phyloP scores from a whole-genome alignment of 2,113 vertebrate genomes.

The Labrus mixtus region DNA sequence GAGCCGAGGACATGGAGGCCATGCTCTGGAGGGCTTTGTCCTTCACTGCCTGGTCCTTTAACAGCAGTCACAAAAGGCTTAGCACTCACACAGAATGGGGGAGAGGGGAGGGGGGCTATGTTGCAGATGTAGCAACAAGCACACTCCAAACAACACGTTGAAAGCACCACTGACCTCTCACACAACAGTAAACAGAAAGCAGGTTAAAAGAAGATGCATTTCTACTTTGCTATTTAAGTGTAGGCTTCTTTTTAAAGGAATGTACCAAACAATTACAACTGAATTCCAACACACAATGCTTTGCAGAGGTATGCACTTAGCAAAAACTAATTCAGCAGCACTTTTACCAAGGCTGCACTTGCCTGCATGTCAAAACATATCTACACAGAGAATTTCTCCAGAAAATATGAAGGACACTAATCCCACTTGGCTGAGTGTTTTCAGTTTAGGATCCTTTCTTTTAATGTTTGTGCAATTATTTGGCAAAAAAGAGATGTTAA shows the following conservation, averaged over 20 bases:
- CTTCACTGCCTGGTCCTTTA: conserved; percentile 99
- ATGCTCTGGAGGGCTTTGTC: conserved; percentile 99
- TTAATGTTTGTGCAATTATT: not conserved
- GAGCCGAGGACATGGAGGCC: conserved; percentile 99
- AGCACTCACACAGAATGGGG: conserved; percentile 76
- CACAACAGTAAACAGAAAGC: conserved; percentile 68
- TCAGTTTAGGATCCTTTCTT: not conserved
- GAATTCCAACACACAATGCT: conserved; percentile 63
- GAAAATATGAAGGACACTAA: conserved; percentile 53
- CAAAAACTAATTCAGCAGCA: conserved; percentile 51
- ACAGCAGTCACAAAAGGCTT: conserved; percentile 90
- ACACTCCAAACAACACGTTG: conserved; percentile 72
- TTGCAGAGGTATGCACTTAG: conserved; percentile 66
- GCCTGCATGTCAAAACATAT: conserved; percentile 48
- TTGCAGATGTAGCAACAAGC: conserved; percentile 75
- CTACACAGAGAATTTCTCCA: conserved; percentile 62
- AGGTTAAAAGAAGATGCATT: conserved; percentile 63
- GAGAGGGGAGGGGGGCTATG: conserved; percentile 74
- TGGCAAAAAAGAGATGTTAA: not conserved
- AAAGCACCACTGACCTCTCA: conserved; percentile 66
- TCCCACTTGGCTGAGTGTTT: conserved; percentile 15
- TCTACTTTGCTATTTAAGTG: conserved; percentile 47
- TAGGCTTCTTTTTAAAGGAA: conserved; percentile 54
- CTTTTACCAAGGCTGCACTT: conserved; percentile 58
- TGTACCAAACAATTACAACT: conserved; percentile 51